phyloP scores from a whole-genome alignment of 1,140 invertebrate genomes.

The Aporrectodea caliginosa region DNA sequence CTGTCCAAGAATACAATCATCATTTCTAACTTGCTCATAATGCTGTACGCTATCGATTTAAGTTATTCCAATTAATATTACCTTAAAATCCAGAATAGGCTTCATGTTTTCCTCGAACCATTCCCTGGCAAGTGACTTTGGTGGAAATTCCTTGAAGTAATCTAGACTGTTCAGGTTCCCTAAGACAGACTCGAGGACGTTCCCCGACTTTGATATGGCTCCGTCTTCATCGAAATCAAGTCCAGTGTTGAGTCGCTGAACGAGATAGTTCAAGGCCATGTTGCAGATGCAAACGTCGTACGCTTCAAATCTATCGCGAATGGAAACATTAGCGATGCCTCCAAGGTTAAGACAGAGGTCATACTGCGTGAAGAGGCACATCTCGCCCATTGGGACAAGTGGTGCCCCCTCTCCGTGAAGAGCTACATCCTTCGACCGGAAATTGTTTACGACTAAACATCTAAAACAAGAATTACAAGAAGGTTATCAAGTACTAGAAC shows the following conservation, averaged over 20 bases:
- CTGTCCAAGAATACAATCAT: too few species aligned
- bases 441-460: background rate
- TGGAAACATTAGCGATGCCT: conserved; percentile 49
- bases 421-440: conserved; percentile 44
- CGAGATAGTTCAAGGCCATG: conserved; percentile 45
- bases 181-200: conserved; percentile 37
- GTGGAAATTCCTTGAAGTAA: conserved; percentile 40
- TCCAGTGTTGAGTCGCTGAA: conserved; percentile 31
- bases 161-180: conserved; percentile 38
- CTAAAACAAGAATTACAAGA: conserved; percentile 6
- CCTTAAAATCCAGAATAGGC: conserved; percentile 41
- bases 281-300: conserved; percentile 49
- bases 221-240: conserved; percentile 43
- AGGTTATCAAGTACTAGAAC: too few species aligned
- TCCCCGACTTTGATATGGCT: conserved; percentile 38
- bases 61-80: too few species aligned
- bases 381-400: conserved; percentile 46
- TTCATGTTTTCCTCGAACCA: conserved; percentile 42
- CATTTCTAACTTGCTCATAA: too few species aligned
- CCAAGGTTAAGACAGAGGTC: conserved; percentile 50
- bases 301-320: conserved; percentile 24
- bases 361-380: conserved; percentile 40
- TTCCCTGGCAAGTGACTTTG: conserved; percentile 45
- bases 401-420: conserved; percentile 52
- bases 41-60: too few species aligned